Percentiles rank a stretch among this genome's conserved stretches.
phyloP scores from a whole-genome alignment of 2,113 vertebrate species.

The Hucho hucho region DNA sequence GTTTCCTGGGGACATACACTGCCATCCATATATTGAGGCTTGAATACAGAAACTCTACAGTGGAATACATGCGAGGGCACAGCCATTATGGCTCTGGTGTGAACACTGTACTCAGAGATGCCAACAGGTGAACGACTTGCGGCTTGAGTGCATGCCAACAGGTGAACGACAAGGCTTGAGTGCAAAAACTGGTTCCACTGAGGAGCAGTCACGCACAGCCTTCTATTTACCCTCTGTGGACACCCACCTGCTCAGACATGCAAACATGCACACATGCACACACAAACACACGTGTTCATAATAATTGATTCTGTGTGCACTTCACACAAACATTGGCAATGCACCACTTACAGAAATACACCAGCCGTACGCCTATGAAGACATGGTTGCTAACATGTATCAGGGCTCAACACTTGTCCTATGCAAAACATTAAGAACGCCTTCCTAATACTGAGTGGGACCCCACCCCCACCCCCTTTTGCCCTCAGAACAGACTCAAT shows the following conservation, averaged over 20 bases:
- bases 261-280: neutral
- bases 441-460: too few species aligned
- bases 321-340: too few species aligned
- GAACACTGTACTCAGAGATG: neutral
- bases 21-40: neutral
- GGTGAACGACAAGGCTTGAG: neutral
- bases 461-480: too few species aligned
- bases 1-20: neutral
- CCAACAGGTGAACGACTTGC: neutral
- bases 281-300: neutral
- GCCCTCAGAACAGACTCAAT: too few species aligned
- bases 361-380: neutral
- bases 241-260: slow-evolving; percentile 4
- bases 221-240: neutral
- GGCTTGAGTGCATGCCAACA: too few species aligned
- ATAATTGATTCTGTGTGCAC: too few species aligned
- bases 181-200: neutral
- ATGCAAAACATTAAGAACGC: too few species aligned
- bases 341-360: too few species aligned
- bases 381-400: too few species aligned
- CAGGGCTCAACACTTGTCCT: too few species aligned
- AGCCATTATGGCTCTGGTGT: neutral
- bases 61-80: neutral
- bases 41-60: neutral
- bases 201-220: slow-evolving; percentile 34